These are phyloP conservation scores for Erethizon dorsatum DNA, from an alignment of 2,797 vertebrate genomes.

Conservation along the genomic window DNA sequence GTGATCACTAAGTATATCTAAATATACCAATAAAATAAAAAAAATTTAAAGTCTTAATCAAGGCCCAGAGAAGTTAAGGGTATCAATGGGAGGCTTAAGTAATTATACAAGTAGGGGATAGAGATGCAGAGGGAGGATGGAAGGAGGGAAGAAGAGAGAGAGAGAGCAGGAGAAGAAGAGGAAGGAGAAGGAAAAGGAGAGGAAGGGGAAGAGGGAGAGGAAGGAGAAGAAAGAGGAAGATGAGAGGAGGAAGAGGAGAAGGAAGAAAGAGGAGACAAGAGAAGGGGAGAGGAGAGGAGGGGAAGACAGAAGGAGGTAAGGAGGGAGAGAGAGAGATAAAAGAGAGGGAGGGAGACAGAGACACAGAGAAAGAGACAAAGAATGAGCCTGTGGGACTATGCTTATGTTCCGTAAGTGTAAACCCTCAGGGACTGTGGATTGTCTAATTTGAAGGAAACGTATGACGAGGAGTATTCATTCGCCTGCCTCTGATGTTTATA, in stretches of 20 bases:
- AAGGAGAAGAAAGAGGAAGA: not conserved
- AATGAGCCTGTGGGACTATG: not conserved
- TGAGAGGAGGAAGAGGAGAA: not conserved
- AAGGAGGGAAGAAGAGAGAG: not conserved
- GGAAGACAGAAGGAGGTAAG: not conserved
- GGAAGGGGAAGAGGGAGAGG: not conserved
- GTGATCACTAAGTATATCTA: not conserved
- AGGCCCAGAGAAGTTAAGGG: not conserved
- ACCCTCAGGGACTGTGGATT: not conserved
- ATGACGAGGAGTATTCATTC: not conserved
- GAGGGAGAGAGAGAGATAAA: not conserved
- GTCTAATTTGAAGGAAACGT: not conserved
- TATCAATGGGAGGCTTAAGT: not conserved
- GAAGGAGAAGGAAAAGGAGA: not conserved
- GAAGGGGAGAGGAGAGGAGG: not conserved
- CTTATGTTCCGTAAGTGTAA: not conserved
- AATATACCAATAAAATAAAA: not conserved
- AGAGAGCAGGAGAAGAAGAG: not conserved
- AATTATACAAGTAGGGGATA: not conserved
- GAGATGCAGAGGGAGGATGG: not conserved
- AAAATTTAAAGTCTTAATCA: not conserved
- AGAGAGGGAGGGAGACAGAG: not conserved
- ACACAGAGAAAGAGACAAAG: too few species aligned
- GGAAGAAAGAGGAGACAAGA: not conserved
- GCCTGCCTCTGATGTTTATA: not conserved